Conservation (phyloP, 1,140 invertebrate species). For the Drosophila equinoxialis region DNA sequence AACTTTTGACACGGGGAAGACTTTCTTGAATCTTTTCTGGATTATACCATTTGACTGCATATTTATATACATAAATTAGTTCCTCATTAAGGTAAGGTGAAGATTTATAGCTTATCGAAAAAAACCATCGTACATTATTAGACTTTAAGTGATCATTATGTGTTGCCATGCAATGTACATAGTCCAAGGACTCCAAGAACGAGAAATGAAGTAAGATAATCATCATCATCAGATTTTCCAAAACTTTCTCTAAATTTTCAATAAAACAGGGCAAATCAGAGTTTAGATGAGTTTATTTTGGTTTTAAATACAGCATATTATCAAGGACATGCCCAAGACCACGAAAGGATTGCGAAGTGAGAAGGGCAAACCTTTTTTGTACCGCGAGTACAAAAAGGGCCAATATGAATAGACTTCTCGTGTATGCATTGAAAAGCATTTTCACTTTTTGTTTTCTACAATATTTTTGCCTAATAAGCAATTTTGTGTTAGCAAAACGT, state of each 20-base stretch:
- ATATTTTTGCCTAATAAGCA: conserved; percentile 47
- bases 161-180: too few species aligned
- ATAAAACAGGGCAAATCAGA: background rate
- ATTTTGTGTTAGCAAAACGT: conserved; percentile 24
- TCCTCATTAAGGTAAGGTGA: too few species aligned
- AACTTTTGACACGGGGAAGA: too few species aligned
- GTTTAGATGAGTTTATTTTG: background rate
- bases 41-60: too few species aligned
- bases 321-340: conserved; percentile 16
- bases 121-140: too few species aligned
- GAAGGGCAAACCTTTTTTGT: background rate
- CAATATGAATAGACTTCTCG: background rate
- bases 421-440: background rate
- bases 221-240: background rate
- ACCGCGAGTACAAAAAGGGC: background rate
- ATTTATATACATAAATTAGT: too few species aligned
- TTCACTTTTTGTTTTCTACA: conserved; percentile 9
- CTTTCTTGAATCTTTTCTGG: too few species aligned
- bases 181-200: too few species aligned
- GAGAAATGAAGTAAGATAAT: background rate
- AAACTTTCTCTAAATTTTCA: background rate
- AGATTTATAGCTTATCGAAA: too few species aligned
- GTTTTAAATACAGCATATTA: conserved; percentile 18
- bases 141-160: too few species aligned
- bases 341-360: background rate